These are phyloP conservation scores for Hormiphora californensis DNA, from an alignment of 37 sponge, comb jelly and placozoan genomes.

Conservation along the genomic window DNA sequence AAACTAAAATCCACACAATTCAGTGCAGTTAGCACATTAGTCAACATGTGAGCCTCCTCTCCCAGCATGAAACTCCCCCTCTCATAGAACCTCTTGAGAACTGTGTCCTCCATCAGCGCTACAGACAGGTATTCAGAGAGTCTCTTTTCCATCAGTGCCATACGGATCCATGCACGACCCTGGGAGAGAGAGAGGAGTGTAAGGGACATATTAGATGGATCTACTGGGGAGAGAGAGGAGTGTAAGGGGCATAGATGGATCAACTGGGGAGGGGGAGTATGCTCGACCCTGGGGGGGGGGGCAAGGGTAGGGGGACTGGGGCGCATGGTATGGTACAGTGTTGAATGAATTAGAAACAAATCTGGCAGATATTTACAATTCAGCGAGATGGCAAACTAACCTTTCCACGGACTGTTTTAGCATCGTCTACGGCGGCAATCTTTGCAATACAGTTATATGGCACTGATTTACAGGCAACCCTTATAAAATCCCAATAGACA, in stretches of 20 bases:
- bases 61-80: not conserved
- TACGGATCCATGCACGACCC: constrained; percentile 58
- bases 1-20: constrained; percentile 55
- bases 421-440: constrained; percentile 37
- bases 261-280: too few species aligned
- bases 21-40: constrained; percentile 23
- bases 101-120: constrained; percentile 1
- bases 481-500: constrained; percentile 51
- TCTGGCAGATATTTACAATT: too few species aligned
- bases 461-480: constrained; percentile 52
- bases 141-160: constrained; percentile 59
- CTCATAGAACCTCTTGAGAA: constrained; percentile 29
- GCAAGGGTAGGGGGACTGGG: too few species aligned
- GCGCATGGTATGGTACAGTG: too few species aligned
- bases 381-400: not conserved
- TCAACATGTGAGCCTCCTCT: constrained; percentile 39
- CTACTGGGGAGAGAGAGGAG: too few species aligned
- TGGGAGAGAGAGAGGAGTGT: constrained; percentile 4
- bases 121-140: constrained; percentile 53
- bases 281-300: too few species aligned
- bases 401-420: constrained; percentile 55
- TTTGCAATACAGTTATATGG: constrained; percentile 56
- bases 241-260: too few species aligned
- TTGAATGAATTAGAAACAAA: too few species aligned
- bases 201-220: constrained; percentile 8